Percentiles rank a stretch among this genome's conserved stretches.
Evolutionary conservation across 2,888 invertebrate genomes (phyloP).

Genomic region (Drosophila emarginata): DNA sequence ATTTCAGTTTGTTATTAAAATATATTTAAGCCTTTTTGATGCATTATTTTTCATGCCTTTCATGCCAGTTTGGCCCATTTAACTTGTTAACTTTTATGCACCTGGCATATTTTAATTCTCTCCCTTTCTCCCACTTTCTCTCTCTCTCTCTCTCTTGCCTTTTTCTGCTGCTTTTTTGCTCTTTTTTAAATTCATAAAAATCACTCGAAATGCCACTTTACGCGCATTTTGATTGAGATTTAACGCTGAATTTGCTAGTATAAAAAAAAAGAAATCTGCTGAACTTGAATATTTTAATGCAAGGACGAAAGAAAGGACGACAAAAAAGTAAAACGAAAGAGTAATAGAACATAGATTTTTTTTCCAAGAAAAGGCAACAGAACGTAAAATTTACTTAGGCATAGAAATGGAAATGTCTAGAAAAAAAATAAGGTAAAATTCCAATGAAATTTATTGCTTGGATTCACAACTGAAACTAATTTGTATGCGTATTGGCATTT

Average conservation of each 20-base stretch:
- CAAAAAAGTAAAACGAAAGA: slow-evolving; percentile 13
- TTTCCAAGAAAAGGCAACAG: slow-evolving; percentile 20
- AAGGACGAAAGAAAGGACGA: slow-evolving; percentile 16
- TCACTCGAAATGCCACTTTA: slow-evolving; percentile 74
- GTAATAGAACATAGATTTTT: neutral
- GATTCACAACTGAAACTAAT: slow-evolving; percentile 35
- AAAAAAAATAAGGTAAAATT: slow-evolving; percentile 29
- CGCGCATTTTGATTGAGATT: slow-evolving; percentile 72
- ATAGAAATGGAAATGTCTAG: slow-evolving; percentile 1
- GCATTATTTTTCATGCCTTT: neutral
- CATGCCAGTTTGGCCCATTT: slow-evolving; percentile 2
- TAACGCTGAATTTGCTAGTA: slow-evolving; percentile 71
- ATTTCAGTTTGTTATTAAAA: neutral
- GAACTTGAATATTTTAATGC: slow-evolving; percentile 41
- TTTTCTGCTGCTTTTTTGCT: neutral
- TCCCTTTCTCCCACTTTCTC: neutral
- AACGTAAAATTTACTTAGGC: slow-evolving; percentile 28
- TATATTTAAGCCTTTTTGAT: neutral
- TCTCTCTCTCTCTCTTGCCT: neutral
- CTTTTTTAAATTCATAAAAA: slow-evolving; percentile 58
- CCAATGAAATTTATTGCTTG: slow-evolving; percentile 19
- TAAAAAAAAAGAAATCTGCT: slow-evolving; percentile 39
- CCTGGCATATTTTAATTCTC: slow-evolving; percentile 18
- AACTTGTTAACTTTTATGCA: slow-evolving; percentile 15
- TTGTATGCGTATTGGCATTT: slow-evolving; percentile 28